phyloP scores from a whole-genome alignment of 2,113 vertebrate genomes.

The Nestor notabilis region DNA sequence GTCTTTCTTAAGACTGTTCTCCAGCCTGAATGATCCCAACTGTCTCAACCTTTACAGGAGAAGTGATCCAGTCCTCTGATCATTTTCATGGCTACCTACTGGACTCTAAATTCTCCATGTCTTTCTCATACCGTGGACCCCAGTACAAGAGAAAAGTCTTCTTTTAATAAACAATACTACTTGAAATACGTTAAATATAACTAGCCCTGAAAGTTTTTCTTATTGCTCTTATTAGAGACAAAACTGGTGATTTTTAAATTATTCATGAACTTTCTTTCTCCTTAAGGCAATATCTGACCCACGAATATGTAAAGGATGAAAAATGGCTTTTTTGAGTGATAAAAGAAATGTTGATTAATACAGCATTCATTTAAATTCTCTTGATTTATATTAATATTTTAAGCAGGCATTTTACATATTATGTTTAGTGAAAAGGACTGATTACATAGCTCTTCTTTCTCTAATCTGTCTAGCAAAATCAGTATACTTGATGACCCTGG shows the following conservation, averaged over 20 bases:
- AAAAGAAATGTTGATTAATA: background rate
- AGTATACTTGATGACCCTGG: background rate
- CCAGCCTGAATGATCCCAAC: background rate
- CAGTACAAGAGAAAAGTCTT: background rate
- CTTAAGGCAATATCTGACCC: constrained; percentile 8
- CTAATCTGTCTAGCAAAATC: background rate
- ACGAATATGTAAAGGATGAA: background rate
- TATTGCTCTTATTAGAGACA: background rate
- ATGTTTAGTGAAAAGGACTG: background rate
- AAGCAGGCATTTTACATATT: background rate
- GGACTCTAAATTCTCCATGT: background rate
- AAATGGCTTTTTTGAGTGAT: background rate
- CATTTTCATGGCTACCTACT: background rate
- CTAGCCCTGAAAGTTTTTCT: background rate
- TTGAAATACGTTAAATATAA: background rate
- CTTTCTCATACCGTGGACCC: background rate
- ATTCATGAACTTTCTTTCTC: background rate
- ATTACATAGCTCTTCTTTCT: background rate
- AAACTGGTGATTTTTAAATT: background rate
- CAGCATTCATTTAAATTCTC: background rate
- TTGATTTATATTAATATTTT: background rate
- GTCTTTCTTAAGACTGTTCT: background rate
- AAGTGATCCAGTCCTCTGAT: background rate
- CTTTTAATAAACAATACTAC: background rate
- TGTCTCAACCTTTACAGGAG: background rate